A percentile compares a stretch with the other conserved stretches of the same genome.
Conservation (phyloP, 2,888 invertebrate genomes). For the Pristionchus arcanus region DNA sequence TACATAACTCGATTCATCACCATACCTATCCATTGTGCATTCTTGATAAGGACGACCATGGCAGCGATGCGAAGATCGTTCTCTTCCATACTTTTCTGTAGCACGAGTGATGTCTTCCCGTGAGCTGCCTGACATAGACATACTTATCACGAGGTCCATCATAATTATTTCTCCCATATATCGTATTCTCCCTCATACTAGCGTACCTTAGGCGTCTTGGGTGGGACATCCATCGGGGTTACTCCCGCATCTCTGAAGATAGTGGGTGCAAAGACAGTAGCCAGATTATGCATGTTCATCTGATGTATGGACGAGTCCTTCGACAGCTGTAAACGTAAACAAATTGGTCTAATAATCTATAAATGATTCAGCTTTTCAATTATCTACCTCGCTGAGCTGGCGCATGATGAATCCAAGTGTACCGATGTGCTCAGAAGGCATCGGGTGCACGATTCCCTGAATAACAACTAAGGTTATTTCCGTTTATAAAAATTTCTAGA, state of each 20-base stretch:
- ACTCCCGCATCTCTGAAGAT: conserved; percentile 63
- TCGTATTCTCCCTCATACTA: not conserved
- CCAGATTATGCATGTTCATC: conserved; percentile 68
- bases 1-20: too few relatives aligned
- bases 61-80: conserved; percentile 14
- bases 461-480: too few relatives aligned
- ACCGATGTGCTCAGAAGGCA: conserved; percentile 57
- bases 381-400: conserved; percentile 63
- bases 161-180: not conserved
- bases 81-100: conserved; percentile 28
- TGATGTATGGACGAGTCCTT: conserved; percentile 60
- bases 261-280: conserved; percentile 67
- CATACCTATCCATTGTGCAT: conserved; percentile 39
- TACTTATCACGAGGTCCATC: not conserved
- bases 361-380: not conserved
- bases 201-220: conserved; percentile 45
- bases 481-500: too few relatives aligned
- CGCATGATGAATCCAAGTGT: conserved; percentile 70
- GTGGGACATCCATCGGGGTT: not conserved
- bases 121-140: not conserved
- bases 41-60: conserved; percentile 12
- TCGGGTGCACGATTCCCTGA: conserved; percentile 40
- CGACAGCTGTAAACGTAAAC: conserved; percentile 57
- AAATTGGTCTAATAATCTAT: too few relatives aligned
- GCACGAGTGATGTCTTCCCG: not conserved